Percentiles rank a stretch among this genome's conserved stretches.
Conservation (phyloP, 2,113 vertebrate species). For the Clarias macrocephalus region DNA sequence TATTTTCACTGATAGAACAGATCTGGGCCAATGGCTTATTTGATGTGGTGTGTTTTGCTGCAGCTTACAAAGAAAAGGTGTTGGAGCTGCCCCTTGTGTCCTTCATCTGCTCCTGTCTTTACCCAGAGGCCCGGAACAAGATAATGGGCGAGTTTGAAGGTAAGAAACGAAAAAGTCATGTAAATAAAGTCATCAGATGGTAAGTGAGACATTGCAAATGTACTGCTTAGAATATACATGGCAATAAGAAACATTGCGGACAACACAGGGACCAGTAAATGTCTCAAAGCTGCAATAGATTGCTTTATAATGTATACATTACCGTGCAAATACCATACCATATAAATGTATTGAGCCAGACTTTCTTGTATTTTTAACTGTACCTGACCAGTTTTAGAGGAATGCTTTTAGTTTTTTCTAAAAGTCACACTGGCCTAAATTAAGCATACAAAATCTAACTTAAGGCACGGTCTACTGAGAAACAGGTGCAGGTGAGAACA, state of each 20-base stretch:
- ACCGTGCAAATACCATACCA: too few relatives aligned
- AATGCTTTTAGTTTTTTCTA: too few relatives aligned
- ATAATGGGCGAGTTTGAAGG: slow-evolving; percentile 85
- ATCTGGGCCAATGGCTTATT: slow-evolving; percentile 62
- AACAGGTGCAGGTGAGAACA: too few relatives aligned
- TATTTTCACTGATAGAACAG: slow-evolving; percentile 47
- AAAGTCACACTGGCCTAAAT: too few relatives aligned
- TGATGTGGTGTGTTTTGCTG: slow-evolving; percentile 52
- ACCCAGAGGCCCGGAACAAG: slow-evolving; percentile 82
- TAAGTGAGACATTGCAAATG: slow-evolving; percentile 7
- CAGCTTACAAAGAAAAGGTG: slow-evolving; percentile 94
- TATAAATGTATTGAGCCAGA: too few relatives aligned
- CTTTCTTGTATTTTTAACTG: too few relatives aligned
- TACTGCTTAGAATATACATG: background rate
- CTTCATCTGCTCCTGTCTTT: slow-evolving; percentile 88
- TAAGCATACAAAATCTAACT: too few relatives aligned
- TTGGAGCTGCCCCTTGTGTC: slow-evolving; percentile 88
- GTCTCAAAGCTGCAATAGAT: slow-evolving; percentile 26
- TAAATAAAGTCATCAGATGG: background rate
- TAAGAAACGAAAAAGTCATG: slow-evolving; percentile 59
- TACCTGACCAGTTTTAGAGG: too few relatives aligned
- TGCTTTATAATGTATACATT: background rate
- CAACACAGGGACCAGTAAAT: slow-evolving; percentile 18
- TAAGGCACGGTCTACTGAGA: too few relatives aligned
- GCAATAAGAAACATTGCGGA: background rate